phyloP scores from a whole-genome alignment of 2,113 vertebrate species.

The Henicopernis longicauda region DNA sequence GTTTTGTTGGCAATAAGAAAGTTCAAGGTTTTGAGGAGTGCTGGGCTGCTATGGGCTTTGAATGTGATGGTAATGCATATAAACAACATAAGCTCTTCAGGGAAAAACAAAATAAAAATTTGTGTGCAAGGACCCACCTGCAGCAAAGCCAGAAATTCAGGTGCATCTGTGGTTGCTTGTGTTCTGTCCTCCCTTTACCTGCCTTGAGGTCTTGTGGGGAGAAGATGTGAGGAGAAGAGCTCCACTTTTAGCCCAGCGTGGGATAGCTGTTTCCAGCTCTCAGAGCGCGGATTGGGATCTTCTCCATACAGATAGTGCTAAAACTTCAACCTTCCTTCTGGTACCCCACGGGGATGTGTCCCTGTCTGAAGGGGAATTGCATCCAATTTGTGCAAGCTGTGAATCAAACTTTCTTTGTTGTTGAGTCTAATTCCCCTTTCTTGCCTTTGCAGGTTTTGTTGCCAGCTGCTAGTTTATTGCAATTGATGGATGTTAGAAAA shows the following conservation, averaged over 20 bases:
- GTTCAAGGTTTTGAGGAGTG: not conserved
- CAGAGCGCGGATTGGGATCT: not conserved
- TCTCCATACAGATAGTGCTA: not conserved
- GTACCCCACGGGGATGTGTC: not conserved
- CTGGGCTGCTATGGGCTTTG: not conserved
- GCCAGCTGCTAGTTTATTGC: conserved; percentile 90
- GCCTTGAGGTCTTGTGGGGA: not conserved
- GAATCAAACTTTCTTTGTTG: not conserved
- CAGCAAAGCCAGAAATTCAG: not conserved
- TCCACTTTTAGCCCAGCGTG: not conserved
- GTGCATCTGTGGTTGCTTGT: not conserved
- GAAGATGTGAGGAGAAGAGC: not conserved
- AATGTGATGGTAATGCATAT: not conserved
- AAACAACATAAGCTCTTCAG: not conserved
- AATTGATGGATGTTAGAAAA: conserved; percentile 92
- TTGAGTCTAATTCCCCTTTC: not conserved
- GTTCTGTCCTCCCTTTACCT: not conserved
- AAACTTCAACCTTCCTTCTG: not conserved
- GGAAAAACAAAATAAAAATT: not conserved
- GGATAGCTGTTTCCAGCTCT: not conserved
- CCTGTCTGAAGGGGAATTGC: not conserved
- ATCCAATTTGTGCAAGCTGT: not conserved
- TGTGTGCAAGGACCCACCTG: not conserved
- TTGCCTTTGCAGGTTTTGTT: conserved; percentile 82
- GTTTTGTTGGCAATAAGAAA: not conserved